Evolutionary conservation across 2,888 invertebrate genomes (phyloP), one percentile per base, ranked within the genome.

Genomic region (Nowickia ferox): DNA sequence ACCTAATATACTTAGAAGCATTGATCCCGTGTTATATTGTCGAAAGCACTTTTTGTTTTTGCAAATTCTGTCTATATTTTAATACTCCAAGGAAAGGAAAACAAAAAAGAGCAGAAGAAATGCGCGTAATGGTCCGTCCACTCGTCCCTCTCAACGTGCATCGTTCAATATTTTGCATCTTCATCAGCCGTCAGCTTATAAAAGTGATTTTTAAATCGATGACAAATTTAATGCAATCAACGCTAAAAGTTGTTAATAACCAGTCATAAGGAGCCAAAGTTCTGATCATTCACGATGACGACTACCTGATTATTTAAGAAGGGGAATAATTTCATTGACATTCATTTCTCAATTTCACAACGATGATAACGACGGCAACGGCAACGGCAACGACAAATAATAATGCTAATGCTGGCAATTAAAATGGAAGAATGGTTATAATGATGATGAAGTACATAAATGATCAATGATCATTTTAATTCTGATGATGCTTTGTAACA

Each of bases 211-310:
- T 72, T 61, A 84, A 86, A 87, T 86, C 83, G 87, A 85, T 84
- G 84, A 87, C 85, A 86, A 87, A 87, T 87, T 87, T 87, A 87
- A 87, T 87, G 87, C 86, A 87, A 86, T 87, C 86, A 87, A 84
- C 86, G 84, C 84, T 86, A 76, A 86, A 86, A 86, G 86, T 83
- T 86, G 86, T 80, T 86, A 86, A 86, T 86, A 86, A 86, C 86
- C 86, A 86, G 86, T 86, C 86, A 86, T 83, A 86, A 86, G 83
- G 86, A 86, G 86, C 79, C 83, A 86, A 86, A 86, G 79, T 86
- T 86, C 86, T 86, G 86, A 86, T 86, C 86, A 77, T 86, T 86
- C 83, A 86, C 80, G 76, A 85, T 81, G 75, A 84, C 85, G 75
- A 84, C 85, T 85, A 86, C 86, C 86, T 86, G 86, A 86, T 86